Evolutionary conservation across 2,888 invertebrate species (phyloP).

Genomic region (Melipona beecheii): DNA sequence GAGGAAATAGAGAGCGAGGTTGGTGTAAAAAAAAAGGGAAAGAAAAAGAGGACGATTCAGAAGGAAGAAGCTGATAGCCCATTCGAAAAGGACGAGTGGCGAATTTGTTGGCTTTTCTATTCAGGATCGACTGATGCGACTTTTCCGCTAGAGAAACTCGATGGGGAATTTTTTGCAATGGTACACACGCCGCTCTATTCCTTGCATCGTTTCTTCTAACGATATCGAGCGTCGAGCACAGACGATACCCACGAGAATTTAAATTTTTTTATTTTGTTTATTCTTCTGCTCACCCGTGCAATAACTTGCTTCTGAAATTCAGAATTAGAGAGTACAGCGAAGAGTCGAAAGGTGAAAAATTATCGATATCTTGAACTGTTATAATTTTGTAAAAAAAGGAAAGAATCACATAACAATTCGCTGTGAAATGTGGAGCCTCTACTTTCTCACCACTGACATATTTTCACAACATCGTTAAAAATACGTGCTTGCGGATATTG

Average conservation of each 20-base stretch:
- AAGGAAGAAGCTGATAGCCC: slow-evolving; percentile 25
- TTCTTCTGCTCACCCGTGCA: background rate
- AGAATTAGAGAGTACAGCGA: background rate
- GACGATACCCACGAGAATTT: background rate
- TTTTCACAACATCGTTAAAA: too few species aligned
- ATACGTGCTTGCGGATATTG: too few species aligned
- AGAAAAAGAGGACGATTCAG: slow-evolving; percentile 2
- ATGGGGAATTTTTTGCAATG: slow-evolving; percentile 16
- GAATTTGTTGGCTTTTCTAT: slow-evolving; percentile 35
- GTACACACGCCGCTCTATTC: background rate
- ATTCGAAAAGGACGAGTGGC: slow-evolving; percentile 20
- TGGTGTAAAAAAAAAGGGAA: slow-evolving; percentile 17
- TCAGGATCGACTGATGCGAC: background rate
- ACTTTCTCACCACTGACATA: too few species aligned
- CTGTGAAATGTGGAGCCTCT: too few species aligned
- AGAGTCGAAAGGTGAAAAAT: too few species aligned
- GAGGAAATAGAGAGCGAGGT: background rate
- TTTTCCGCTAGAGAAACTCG: slow-evolving; percentile 21
- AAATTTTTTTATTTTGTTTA: slow-evolving; percentile 6
- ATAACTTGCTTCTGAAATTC: background rate
- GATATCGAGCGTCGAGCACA: slow-evolving; percentile 23
- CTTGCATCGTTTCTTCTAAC: slow-evolving; percentile 1
- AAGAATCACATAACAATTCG: too few species aligned
- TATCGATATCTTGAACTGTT: too few species aligned
- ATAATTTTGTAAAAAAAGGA: too few species aligned